phyloP scores from a whole-genome alignment of 2,113 vertebrate species.

The Solea senegalensis region DNA sequence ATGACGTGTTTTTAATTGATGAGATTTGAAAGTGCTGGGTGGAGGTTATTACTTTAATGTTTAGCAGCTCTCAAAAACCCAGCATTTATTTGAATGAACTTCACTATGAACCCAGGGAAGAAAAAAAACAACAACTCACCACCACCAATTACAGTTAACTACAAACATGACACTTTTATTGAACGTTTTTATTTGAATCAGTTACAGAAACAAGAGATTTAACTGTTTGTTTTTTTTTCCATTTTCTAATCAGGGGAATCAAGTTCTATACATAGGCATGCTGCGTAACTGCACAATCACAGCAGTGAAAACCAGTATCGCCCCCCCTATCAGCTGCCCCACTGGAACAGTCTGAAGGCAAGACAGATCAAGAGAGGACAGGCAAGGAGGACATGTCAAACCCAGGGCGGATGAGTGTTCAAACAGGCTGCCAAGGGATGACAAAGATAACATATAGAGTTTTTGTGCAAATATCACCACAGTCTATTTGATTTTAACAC shows the following conservation, averaged over 20 bases:
- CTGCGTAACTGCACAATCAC: slow-evolving; percentile 81
- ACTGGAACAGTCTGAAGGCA: slow-evolving; percentile 70
- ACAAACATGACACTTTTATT: slow-evolving; percentile 85
- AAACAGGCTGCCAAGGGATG: slow-evolving; percentile 58
- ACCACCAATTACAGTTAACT: slow-evolving; percentile 67
- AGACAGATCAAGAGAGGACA: slow-evolving; percentile 71
- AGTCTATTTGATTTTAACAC: slow-evolving; percentile 74
- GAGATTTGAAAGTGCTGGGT: too few relatives aligned
- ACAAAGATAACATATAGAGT: slow-evolving; percentile 69
- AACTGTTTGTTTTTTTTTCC: slow-evolving; percentile 38
- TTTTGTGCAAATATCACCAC: slow-evolving; percentile 78
- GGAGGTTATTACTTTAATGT: too few relatives aligned
- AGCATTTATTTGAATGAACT: background rate
- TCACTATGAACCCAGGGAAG: background rate
- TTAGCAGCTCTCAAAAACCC: background rate
- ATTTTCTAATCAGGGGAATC: slow-evolving; percentile 71
- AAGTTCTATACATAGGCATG: slow-evolving; percentile 81
- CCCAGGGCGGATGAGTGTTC: slow-evolving; percentile 58
- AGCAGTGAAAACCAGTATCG: slow-evolving; percentile 77
- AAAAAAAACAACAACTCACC: slow-evolving; percentile 19
- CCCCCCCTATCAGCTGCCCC: slow-evolving; percentile 65
- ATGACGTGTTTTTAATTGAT: too few relatives aligned
- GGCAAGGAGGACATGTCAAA: slow-evolving; percentile 66
- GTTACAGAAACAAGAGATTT: slow-evolving; percentile 78
- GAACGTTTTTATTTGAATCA: slow-evolving; percentile 76